Percentiles rank a stretch among this genome's conserved stretches.
Conservation (phyloP, 23 tunicate genomes). For the Styela plicata region DNA sequence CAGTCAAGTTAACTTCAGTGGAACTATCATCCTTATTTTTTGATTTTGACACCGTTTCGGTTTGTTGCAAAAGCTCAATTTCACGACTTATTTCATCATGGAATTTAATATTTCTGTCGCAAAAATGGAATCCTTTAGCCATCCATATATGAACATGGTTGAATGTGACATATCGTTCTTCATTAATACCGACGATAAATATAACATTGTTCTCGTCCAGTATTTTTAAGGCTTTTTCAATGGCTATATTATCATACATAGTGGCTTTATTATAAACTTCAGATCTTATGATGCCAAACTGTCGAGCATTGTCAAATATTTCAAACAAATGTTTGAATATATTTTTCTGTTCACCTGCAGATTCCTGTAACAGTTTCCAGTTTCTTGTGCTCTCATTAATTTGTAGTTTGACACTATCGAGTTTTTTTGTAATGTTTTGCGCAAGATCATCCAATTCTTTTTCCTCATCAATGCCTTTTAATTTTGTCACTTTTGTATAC, state of each 20-base stretch:
- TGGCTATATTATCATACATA: neutral
- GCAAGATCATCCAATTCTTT: neutral
- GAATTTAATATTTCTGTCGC: conserved; percentile 1
- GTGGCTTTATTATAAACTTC: neutral
- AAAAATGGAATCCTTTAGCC: conserved; percentile 18
- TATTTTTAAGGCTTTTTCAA: neutral
- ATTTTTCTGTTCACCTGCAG: neutral
- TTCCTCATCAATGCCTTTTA: neutral
- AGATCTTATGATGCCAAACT: neutral
- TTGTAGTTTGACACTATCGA: neutral
- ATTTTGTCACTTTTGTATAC: neutral
- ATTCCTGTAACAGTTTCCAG: neutral
- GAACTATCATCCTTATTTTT: neutral
- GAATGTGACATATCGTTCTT: neutral
- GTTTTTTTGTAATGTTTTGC: neutral
- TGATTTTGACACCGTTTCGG: neutral
- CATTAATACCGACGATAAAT: conserved; percentile 18
- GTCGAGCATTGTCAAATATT: neutral
- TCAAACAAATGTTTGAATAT: neutral
- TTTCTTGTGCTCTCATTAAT: neutral
- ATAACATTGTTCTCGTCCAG: neutral
- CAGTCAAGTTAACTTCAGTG: neutral
- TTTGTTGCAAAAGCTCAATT: neutral
- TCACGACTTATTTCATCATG: conserved; percentile 14
- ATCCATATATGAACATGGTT: conserved; percentile 11